These are phyloP conservation scores for Eupithecia inturbata DNA, from an alignment of 2,888 invertebrate genomes.

Conservation along the genomic window DNA sequence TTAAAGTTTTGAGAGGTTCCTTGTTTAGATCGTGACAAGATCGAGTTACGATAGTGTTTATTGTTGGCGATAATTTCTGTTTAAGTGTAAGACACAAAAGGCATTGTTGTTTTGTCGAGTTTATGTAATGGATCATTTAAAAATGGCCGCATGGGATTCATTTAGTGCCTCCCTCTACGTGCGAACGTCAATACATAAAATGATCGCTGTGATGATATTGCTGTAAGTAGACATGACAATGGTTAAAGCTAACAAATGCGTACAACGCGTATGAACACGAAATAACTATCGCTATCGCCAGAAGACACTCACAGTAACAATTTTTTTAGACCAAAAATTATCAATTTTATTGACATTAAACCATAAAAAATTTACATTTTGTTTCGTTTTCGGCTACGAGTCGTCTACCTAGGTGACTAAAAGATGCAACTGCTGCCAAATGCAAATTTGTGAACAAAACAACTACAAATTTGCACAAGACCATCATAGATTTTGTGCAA, in stretches of 20 bases:
- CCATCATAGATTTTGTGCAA: not conserved
- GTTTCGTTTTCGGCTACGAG: not conserved
- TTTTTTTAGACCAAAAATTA: not conserved
- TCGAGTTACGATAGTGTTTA: slow-evolving; percentile 62
- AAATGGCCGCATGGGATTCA: slow-evolving; percentile 15
- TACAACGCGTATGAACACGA: too few relatives aligned
- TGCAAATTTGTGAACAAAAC: not conserved
- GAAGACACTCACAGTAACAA: too few relatives aligned
- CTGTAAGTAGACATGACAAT: not conserved
- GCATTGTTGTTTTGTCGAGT: slow-evolving; percentile 44
- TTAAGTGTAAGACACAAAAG: slow-evolving; percentile 52
- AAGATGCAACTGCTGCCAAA: not conserved
- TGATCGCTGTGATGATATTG: not conserved
- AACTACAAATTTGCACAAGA: slow-evolving; percentile 7
- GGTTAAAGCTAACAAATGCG: too few relatives aligned
- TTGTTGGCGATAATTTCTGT: slow-evolving; percentile 64
- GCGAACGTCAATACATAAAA: not conserved
- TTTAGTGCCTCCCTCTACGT: not conserved
- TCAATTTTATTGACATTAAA: not conserved
- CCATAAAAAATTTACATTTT: not conserved
- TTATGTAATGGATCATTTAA: slow-evolving; percentile 35
- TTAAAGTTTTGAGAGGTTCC: slow-evolving; percentile 67
- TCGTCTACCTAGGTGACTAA: not conserved
- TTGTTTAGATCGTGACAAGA: slow-evolving; percentile 76
- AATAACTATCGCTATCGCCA: too few relatives aligned